Evolutionary conservation across 2,113 vertebrate species (phyloP), one percentile per base, ranked within the genome.

Genomic region (Hiodon tergisus): DNA sequence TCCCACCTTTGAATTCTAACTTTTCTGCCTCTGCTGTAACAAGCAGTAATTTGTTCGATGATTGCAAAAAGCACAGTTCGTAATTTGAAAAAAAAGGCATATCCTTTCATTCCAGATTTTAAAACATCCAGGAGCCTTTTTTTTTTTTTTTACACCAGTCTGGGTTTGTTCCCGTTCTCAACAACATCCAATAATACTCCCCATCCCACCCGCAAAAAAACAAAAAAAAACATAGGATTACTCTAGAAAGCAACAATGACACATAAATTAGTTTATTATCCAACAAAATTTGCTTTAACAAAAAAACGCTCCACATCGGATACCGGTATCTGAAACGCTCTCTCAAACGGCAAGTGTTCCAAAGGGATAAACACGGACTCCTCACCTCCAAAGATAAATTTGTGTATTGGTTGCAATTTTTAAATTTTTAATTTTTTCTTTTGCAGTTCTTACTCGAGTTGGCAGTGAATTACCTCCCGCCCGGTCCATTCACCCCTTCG

Each of bases 331-430:
- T 77, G 81, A 86, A 63, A 59, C 2, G 68, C 70, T 81, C 75
- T 69, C 70, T 80, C 72, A 79, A 80, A 85, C 79, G 85, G 80
- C 77, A 85, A 31, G 81, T 85, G 82, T 87, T 89, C 85, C 85
- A 75, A 76, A 80, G 85, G 83, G 85, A 85, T 79, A 83, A 86
- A 87, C 85, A 88, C 84, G 79, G 82, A 85, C 87, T 85, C 50
- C 80, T 78, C 71, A n/a, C 82, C 86, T 77, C 77, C 17, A 75
- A 67, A 77, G 81, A 76, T 67, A 75, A 31, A 8, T n/a, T 65
- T 75, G 55, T 11, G 47, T 47, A 48, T 75, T 48, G 46, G 57
- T 57, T 31, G 4, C 14, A 48, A 31, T 31, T 31, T 31, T 31
- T 31, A 31, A 31, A 31, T 31, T 31, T 1, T 31, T 31, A 31